Base-by-base conservation (phyloP, 2,113 vertebrate genomes). In the Oreotrochilus melanogaster region DNA sequence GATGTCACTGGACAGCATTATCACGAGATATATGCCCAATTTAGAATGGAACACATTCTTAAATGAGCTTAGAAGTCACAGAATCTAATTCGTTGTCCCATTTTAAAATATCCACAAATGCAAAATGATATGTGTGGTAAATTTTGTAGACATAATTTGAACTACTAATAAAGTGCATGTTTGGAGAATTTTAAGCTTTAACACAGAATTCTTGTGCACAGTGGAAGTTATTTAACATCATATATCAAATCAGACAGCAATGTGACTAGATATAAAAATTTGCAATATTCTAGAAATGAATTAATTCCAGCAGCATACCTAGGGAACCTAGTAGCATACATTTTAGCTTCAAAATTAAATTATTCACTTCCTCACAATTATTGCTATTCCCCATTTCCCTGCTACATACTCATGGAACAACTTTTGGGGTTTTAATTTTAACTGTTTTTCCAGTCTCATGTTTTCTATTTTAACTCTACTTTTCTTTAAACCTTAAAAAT, bases 271-370 rank as follows among this genome's bases (percentile, higher is more conserved):
- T 71, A 85, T 48, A 45, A 64, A 69, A 64, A 83, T 65, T 65
- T 93, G 8, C 65, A 93, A 69, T 74, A 74, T 67, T 75, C 72
- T 94, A 72, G 86, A 96, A 94, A 62, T 64, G 16, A 22, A 94
- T 35, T n/a, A 82, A 87, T 86, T 80, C 61, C 51, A 11, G 5
- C 39, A 39, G 39, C 11, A 39, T 39, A 39, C 39, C 39, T 39
- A 14, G 57, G 42, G 51, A 86, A 76, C 33, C 6, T 23, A 66
- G n/a, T 18, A 54, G 17, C 18, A 33, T 8, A 37, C 3, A 70
- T 88, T 21, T 66, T 35, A 58, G 24, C 71, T 92, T 92, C 50
- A 79, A 91, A 95, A 82, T 73, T 67, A 47, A 79, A 86, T 71
- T 56, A 92, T 94, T 96, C 70, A 25, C 18, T 57, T 64, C 61